Base-by-base conservation (phyloP, 2,888 invertebrate genomes). In the Psococerastis gibbosa region DNA sequence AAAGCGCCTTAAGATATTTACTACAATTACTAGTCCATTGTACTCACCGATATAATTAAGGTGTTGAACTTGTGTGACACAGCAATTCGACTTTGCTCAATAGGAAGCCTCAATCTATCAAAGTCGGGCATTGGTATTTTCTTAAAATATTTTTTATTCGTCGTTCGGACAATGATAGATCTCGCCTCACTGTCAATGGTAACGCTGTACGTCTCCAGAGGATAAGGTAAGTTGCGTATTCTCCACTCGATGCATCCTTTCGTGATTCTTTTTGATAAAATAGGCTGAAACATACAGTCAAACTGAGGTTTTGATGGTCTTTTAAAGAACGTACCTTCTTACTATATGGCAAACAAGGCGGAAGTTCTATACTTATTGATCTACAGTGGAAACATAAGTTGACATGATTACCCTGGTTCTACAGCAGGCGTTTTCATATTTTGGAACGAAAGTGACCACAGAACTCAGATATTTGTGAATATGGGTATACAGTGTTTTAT, bases 101-200 rank as follows among this genome's bases (percentile, higher is more conserved):
- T 67, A 9, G 62, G 57, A 42, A 79, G 52, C 45, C 70, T 69
- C 16, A 76, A 66, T 52, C 84, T 67, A 46, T 72, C 68, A 38
- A 84, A 59, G 55, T 84, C 85, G 8, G 78, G 78, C 22, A 82
- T 63, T 27, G 59, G 54, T 8, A 85, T 63, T 51, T 72, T 74
- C 55, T 84, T 85, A 54, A 68, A 85, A 60, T 82, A 85, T 51
- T 85, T 85, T 56, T 82, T 84, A 58, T 85, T 85, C 3, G 68
- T 71, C 9, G 85, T 85, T 45, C 76, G 68, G 3, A 85, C 69
- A 18, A 73, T 62, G 43, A 85, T 71, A 45, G 65, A 66, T 47
- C 69, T 73, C 32, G 71, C 70, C 43, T 76, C 72, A 49, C 67
- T 61, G 48, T 78, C 73, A 1, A 71, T 75, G 43, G 66, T 70